These are phyloP conservation scores for Andrena cerasifolii DNA, from an alignment of 1,140 invertebrate species.

Conservation along the genomic window DNA sequence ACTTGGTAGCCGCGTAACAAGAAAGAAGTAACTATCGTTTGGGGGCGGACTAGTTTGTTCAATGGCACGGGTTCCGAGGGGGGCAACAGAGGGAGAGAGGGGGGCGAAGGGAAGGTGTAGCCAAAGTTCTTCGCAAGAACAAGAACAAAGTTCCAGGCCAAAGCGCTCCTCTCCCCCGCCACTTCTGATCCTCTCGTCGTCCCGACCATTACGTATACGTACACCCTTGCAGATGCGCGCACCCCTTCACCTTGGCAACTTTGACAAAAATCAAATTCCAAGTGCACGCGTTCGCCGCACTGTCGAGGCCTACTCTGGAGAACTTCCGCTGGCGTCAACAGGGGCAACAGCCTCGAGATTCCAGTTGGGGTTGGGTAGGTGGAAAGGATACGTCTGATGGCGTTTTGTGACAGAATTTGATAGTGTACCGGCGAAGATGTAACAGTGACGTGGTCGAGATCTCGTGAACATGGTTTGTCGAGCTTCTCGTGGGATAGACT, in stretches of 20 bases:
- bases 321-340: slow-evolving; percentile 11
- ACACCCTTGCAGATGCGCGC: slow-evolving; percentile 73
- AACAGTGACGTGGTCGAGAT: no score
- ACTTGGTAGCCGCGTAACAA: slow-evolving; percentile 78
- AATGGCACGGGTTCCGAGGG: slow-evolving; percentile 74
- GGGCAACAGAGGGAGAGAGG: slow-evolving; percentile 13
- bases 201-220: slow-evolving; percentile 59
- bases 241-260: slow-evolving; percentile 80
- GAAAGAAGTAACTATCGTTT: slow-evolving; percentile 82
- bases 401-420: no score
- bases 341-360: background rate
- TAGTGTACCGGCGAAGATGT: no score
- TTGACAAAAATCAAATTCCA: slow-evolving; percentile 79
- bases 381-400: no score
- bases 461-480: no score
- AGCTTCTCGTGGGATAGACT: no score
- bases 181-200: slow-evolving; percentile 67
- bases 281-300: slow-evolving; percentile 38
- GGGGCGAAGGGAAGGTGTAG: slow-evolving; percentile 60
- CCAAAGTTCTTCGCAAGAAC: slow-evolving; percentile 81
- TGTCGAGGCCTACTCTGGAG: slow-evolving; percentile 31
- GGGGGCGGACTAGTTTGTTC: slow-evolving; percentile 81
- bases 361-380: background rate
- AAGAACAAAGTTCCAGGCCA: slow-evolving; percentile 81
- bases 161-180: slow-evolving; percentile 66